Conservation (phyloP, 1,140 invertebrate genomes). For the Lepidurus packardi region DNA sequence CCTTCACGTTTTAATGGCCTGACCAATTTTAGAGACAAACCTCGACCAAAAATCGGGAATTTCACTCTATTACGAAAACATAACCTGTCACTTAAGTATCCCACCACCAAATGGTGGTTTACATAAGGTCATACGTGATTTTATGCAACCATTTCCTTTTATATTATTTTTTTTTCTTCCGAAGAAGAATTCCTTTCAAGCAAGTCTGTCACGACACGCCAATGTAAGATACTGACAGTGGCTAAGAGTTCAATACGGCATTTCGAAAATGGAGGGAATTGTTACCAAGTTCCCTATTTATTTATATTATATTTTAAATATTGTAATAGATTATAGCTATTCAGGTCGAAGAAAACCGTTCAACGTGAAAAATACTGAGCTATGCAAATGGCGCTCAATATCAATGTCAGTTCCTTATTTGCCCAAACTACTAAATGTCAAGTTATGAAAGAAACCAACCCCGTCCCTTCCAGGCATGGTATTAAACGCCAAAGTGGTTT, state of each 20-base stretch:
- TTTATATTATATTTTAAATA: background rate
- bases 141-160: background rate
- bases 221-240: slow-evolving; percentile 2
- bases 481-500: background rate
- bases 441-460: background rate
- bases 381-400: background rate
- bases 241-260: background rate
- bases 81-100: background rate
- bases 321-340: background rate
- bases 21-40: background rate
- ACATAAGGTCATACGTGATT: background rate
- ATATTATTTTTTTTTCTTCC: background rate
- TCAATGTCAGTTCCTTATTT: slow-evolving; percentile 13
- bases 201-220: slow-evolving; percentile 6
- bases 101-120: background rate
- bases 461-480: background rate
- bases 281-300: background rate
- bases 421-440: background rate
- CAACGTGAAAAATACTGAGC: background rate
- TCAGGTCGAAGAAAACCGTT: background rate
- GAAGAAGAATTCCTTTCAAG: background rate
- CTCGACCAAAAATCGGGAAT: background rate
- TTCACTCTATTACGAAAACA: slow-evolving; percentile 3
- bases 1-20: background rate
- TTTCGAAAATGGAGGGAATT: background rate